Base-by-base conservation (phyloP, 2,888 invertebrate genomes). In the Thecophora atra region DNA sequence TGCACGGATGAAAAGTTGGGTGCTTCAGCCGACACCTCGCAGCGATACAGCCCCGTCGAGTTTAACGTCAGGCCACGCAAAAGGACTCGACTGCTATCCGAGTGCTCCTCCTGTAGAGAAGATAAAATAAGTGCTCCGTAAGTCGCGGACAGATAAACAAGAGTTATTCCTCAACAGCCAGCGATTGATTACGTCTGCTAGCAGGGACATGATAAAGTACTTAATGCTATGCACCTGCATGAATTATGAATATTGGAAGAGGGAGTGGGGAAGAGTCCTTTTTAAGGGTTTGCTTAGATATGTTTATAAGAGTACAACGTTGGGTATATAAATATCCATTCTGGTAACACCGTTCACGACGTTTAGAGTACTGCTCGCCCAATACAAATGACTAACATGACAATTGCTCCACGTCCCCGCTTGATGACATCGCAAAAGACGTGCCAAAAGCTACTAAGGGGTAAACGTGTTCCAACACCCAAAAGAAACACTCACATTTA, bases 11-110 rank as follows among this genome's bases (percentile, higher is more conserved):
- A 90, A 82, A 93, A 93, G 77, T 92, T 92, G 8, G 93, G 93
- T 65, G 92, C 92, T 85, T 93, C 93, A 1, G 93, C 93, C 28
- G 93, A 93, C 72, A 93, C 92, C 84, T 93, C 93, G 82, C 93
- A 93, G 77, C 91, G 89, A 86, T 92, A 93, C 69, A 91, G 81
- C 5, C 93, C 93, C 74, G 91, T 91, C 17, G 92, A 91, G 83
- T 91, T 91, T 75, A 93, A 88, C 77, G 90, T 91, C 79, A 93
- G 90, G 77, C 89, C 89, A 75, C 91, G 89, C 68, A 93, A 85
- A 52, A 89, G 87, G 73, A 93, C 92, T 83, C 89, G 89, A 79
- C 89, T 88, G 81, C 90, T 91, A 83, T 93, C 91, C 28, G 93
- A 93, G 79, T 90, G 89, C 80, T 89, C 89, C 84, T 91, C 88